phyloP scores from a whole-genome alignment of 2,797 vertebrate genomes.

The Rhincodon typus region DNA sequence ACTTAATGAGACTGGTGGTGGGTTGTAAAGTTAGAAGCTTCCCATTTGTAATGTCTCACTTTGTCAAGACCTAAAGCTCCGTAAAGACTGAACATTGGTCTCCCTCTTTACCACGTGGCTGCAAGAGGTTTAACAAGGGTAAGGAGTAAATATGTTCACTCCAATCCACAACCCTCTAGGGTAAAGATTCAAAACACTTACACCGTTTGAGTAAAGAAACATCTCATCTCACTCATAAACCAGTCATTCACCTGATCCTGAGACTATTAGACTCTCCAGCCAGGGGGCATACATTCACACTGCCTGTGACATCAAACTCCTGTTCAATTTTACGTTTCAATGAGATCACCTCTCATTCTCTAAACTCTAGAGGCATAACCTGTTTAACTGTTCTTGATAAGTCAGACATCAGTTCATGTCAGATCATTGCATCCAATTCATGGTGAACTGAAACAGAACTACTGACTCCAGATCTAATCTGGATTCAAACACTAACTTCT shows the following conservation, averaged over 20 bases:
- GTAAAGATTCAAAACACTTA: too few species aligned
- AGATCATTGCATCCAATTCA: background rate
- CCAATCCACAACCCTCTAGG: background rate
- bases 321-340: background rate
- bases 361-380: too few species aligned
- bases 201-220: background rate
- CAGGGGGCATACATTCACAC: background rate
- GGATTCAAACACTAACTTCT: background rate
- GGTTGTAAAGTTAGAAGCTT: too few species aligned
- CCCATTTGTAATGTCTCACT: too few species aligned
- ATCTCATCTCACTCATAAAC: background rate
- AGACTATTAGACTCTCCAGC: background rate
- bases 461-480: background rate
- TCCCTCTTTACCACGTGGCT: too few species aligned
- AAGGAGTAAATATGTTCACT: background rate
- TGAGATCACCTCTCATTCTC: background rate
- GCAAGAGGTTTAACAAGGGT: too few species aligned
- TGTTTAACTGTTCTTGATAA: too few species aligned
- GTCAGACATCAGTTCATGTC: background rate
- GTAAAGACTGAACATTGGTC: too few species aligned
- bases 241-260: background rate
- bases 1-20: too few species aligned
- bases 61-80: too few species aligned
- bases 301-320: background rate
- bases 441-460: background rate